Conservation (phyloP, 2,113 vertebrate genomes). For the Alosa alosa region DNA sequence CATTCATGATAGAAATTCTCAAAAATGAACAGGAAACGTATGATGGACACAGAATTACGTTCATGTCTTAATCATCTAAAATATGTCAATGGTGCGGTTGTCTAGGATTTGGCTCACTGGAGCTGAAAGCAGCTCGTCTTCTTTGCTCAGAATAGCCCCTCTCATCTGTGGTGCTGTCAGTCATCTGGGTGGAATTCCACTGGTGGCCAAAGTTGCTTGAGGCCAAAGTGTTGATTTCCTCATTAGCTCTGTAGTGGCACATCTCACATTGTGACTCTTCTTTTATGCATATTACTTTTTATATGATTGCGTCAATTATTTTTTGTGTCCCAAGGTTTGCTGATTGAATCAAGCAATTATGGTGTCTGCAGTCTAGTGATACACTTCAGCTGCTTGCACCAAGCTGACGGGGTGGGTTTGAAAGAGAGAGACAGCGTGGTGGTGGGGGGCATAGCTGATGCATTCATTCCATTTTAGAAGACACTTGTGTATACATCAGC, state of each 20-base stretch:
- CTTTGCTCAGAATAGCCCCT: background rate
- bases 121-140: background rate
- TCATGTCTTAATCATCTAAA: background rate
- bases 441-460: slow-evolving; percentile 7
- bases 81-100: background rate
- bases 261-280: background rate
- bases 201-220: background rate
- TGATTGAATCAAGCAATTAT: slow-evolving; percentile 46
- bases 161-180: background rate
- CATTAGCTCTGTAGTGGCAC: background rate
- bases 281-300: slow-evolving; percentile 33
- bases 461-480: slow-evolving; percentile 31
- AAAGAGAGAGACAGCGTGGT: background rate
- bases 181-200: background rate
- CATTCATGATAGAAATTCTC: background rate
- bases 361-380: slow-evolving; percentile 29
- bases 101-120: background rate
- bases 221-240: slow-evolving; percentile 24
- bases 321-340: slow-evolving; percentile 13
- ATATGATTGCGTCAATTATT: slow-evolving; percentile 36
- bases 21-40: background rate
- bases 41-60: background rate
- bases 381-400: slow-evolving; percentile 25
- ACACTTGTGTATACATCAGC: slow-evolving; percentile 24
- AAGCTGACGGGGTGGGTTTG: background rate